Percentiles rank a stretch among this genome's conserved stretches.
Evolutionary conservation across 2,113 vertebrate genomes (phyloP).

Genomic region (Mustelus asterias): DNA sequence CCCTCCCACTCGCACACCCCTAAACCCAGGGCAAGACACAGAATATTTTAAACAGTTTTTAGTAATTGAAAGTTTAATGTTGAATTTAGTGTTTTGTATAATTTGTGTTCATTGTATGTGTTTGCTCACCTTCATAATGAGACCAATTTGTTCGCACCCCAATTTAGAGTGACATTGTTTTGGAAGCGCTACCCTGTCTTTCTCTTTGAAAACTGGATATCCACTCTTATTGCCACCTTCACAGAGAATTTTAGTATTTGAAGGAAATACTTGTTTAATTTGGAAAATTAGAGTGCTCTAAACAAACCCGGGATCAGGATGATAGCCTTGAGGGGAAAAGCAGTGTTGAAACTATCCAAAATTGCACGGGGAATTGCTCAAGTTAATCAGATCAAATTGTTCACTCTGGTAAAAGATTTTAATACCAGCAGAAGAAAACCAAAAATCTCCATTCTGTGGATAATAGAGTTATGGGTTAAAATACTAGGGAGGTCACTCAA

Average conservation of each 20-base stretch:
- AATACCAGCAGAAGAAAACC: not conserved
- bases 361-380: not conserved
- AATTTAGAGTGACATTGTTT: not conserved
- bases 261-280: not conserved
- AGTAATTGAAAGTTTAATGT: not conserved
- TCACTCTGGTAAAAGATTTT: not conserved
- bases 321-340: not conserved
- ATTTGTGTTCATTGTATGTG: no score
- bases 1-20: not conserved
- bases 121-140: no score
- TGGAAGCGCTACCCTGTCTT: not conserved
- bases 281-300: not conserved
- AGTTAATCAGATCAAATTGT: not conserved
- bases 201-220: not conserved
- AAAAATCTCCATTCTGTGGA: not conserved
- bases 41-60: not conserved
- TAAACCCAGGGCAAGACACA: not conserved
- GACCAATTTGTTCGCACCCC: not conserved
- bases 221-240: not conserved
- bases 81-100: not conserved
- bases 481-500: no score
- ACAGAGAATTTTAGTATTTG: not conserved
- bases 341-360: no score
- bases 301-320: not conserved
- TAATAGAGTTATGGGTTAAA: no score